These are phyloP conservation scores for Stomatorhinus ivindoensis DNA, from an alignment of 2,113 vertebrate species.

Conservation along the genomic window DNA sequence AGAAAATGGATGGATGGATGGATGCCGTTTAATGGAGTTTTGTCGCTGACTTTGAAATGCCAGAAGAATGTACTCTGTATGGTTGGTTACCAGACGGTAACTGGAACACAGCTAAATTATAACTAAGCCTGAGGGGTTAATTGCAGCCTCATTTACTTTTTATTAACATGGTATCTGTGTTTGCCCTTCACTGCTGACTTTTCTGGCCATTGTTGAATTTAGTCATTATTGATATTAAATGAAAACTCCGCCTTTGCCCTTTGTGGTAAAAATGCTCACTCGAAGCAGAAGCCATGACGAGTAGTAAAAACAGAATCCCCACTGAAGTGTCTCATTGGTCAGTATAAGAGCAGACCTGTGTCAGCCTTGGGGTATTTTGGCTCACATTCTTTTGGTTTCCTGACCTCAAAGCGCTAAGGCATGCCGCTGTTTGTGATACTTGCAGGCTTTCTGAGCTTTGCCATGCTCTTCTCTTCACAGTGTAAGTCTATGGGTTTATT, in stretches of 20 bases:
- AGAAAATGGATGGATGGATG: background rate
- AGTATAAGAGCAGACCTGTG: background rate
- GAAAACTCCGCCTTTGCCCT: background rate
- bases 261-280: background rate
- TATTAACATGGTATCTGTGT: background rate
- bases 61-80: too few relatives aligned
- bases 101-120: background rate
- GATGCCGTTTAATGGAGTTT: background rate
- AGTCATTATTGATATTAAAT: background rate
- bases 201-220: background rate
- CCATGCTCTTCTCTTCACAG: background rate
- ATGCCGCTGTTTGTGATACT: background rate
- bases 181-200: background rate
- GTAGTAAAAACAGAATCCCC: background rate
- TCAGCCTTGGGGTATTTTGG: background rate
- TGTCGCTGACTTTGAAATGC: background rate
- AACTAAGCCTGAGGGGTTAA: background rate
- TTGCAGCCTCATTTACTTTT: background rate
- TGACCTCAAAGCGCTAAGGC: background rate
- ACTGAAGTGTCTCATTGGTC: background rate
- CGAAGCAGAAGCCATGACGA: background rate
- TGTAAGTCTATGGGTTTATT: background rate
- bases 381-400: background rate
- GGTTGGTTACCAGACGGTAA: background rate
- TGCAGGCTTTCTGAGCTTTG: background rate